Base-by-base conservation (phyloP, 2,113 vertebrate genomes). In the Microcebus lehilahytsara region DNA sequence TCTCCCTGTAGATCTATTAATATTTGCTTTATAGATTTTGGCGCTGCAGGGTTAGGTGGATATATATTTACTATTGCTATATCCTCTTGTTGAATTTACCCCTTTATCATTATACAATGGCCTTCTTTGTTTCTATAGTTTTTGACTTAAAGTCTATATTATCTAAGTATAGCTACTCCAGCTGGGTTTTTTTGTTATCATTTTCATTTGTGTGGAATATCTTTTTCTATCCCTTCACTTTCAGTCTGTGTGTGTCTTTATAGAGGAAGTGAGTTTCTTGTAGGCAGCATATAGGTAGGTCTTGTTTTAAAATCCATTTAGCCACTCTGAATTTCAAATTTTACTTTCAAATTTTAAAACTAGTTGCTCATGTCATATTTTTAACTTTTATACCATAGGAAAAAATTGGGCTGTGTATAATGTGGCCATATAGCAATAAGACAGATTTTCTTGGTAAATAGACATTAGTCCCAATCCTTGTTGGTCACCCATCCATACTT, bases 381-480 rank as follows among this genome's bases (percentile, higher is more conserved):
- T 12, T 66, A 58, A 37, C 22, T 23, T 5, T 19, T 25, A 34
- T 9, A 46, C 1, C 40, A 1, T 3, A 7, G 83, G 56, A 49
- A 22, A 46, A 34, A 42, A 25, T 23, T 6, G 4, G 66, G 27
- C 74, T 34, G 2, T 17, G 0, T 23, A 1, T 2, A 1, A 56
- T 13, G 2, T 64, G 49, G 34, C 40, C 17, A 0, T 16, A 42
- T 23, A 60, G 32, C 58, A 30, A 0, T 0, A 23, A n/a, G 53
- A 20, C 49, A 7, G 27, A 8, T 16, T 17, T 40, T 40, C 37
- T 6, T 34, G n/a, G 42, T 32, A 2, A 32, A 12, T 4, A 2
- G 22, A 5, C 34, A 0, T 20, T 4, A 0, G 14, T 20, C 72
- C 19, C 5, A 0, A 5, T 13, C 77, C 46, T 11, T 2, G 7